phyloP scores from a whole-genome alignment of 2,888 invertebrate genomes.

The Falcaria lacertinaria region DNA sequence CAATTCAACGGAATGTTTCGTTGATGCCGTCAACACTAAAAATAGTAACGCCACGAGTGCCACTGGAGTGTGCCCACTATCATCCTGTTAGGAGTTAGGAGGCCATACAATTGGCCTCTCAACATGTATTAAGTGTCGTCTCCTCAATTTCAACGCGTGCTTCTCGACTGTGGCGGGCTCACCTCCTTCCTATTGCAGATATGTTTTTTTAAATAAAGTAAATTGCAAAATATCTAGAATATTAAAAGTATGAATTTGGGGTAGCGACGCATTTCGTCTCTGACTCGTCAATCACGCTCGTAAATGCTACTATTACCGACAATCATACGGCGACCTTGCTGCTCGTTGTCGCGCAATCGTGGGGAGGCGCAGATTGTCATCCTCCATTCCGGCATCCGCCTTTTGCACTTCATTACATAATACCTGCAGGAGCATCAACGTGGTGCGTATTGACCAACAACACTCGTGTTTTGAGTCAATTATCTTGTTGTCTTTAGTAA shows the following conservation, averaged over 20 bases:
- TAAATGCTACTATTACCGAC: conserved; percentile 68
- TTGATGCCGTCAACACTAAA: conserved; percentile 62
- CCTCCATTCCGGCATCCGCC: conserved; percentile 72
- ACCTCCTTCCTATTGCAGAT: not conserved
- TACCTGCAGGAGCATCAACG: conserved; percentile 28
- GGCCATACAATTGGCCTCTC: conserved; percentile 41
- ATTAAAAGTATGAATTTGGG: conserved; percentile 48
- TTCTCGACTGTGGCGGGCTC: not conserved
- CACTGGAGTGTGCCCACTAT: conserved; percentile 40
- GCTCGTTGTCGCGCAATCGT: conserved; percentile 73
- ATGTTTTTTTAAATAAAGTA: too few species aligned
- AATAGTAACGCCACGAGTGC: conserved; percentile 52
- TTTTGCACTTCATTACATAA: conserved; percentile 70
- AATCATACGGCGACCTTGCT: conserved; percentile 75
- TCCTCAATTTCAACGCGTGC: not conserved
- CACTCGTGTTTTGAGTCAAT: not conserved
- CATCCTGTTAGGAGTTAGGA: conserved; percentile 57
- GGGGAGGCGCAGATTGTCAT: conserved; percentile 73
- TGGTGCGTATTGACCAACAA: not conserved
- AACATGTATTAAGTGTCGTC: conserved; percentile 29
- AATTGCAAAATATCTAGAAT: too few species aligned
- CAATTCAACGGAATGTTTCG: conserved; percentile 57
- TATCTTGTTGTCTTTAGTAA: not conserved
- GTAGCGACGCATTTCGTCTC: too few species aligned
- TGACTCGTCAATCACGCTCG: conserved; percentile 47